Evolutionary conservation across 2,888 invertebrate species (phyloP), one percentile per base, ranked within the genome.

Genomic region (Pardosa pseudoannulata): DNA sequence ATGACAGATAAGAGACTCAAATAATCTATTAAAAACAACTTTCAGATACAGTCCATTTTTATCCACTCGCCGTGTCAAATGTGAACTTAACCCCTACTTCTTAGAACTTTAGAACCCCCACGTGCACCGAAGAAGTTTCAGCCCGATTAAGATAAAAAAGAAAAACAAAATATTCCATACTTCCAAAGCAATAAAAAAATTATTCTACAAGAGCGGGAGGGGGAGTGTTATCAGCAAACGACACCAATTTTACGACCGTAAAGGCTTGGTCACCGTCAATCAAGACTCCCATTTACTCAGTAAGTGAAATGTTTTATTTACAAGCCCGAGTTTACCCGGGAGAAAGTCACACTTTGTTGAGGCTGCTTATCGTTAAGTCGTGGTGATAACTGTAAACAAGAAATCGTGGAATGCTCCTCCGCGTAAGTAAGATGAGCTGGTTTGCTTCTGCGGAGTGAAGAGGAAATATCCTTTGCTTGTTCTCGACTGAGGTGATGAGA

Each of bases 331-430:
- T 68, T 68, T 56, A 56, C 56, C 56, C 56, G 5, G 23, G 56
- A 56, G 23, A 56, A 56, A 74, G 74, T 39, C 74, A 64, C 32
- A 31, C 64, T 27, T 74, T 56, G 64, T 36, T 64, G 62, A 64
- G 1, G 19, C 64, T 28, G 27, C 74, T 74, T 74, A 74, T 74
- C 74, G n/a, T n/a, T 3, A 23, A 23, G 27, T 64, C 23, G 9
- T 19, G 27, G 39, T 28, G 23, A 73, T 46, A 50, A 46, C 31
- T 67, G 79, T 80, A 80, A 80, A 80, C 73, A 68, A 70, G 23
- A 56, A 23, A 2, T 56, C 16, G 19, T 16, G 16, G 56, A 56
- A 56, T 56, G n/a, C 23, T 56, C 2, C 23, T n/a, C 23, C 23
- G 56, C 23, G n/a, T n/a, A n/a, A 23, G 56, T 23, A 56, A 56